These are phyloP conservation scores for Drosophila leontia DNA, from an alignment of 1,140 invertebrate species.

Conservation along the genomic window DNA sequence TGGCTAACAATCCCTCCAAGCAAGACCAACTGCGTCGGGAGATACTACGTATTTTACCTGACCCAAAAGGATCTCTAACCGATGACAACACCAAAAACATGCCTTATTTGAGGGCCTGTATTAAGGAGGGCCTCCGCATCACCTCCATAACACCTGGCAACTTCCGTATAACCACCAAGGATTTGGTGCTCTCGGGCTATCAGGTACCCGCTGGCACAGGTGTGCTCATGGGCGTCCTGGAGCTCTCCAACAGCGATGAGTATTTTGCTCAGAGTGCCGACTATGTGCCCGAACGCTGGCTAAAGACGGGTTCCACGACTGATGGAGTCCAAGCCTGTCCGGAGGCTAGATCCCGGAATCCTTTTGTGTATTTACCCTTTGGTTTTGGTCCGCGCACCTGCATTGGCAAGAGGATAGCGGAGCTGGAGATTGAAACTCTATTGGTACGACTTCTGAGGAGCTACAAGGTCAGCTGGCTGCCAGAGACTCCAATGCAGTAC, in stretches of 20 bases:
- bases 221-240: slow-evolving; percentile 61
- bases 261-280: slow-evolving; percentile 89
- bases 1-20: slow-evolving; percentile 86
- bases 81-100: slow-evolving; percentile 76
- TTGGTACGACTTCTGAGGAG: slow-evolving; percentile 86
- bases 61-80: slow-evolving; percentile 74
- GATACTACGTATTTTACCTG: slow-evolving; percentile 74
- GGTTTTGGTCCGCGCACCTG: slow-evolving; percentile 87
- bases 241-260: slow-evolving; percentile 66
- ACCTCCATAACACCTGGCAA: slow-evolving; percentile 94
- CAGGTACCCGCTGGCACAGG: slow-evolving; percentile 91
- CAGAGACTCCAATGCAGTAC: slow-evolving; percentile 56
- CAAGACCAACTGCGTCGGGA: slow-evolving; percentile 86
- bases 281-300: slow-evolving; percentile 92
- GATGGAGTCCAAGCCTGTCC: slow-evolving; percentile 74
- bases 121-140: slow-evolving; percentile 89
- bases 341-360: slow-evolving; percentile 59
- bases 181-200: slow-evolving; percentile 92
- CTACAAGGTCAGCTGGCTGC: slow-evolving; percentile 84
- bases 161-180: slow-evolving; percentile 90
- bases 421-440: slow-evolving; percentile 89
- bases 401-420: slow-evolving; percentile 88
- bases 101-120: slow-evolving; percentile 86
- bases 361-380: slow-evolving; percentile 85
- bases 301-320: slow-evolving; percentile 69